Evolutionary conservation across 2,113 vertebrate species (phyloP), one percentile per base, ranked within the genome.

Genomic region (Ictalurus punctatus): DNA sequence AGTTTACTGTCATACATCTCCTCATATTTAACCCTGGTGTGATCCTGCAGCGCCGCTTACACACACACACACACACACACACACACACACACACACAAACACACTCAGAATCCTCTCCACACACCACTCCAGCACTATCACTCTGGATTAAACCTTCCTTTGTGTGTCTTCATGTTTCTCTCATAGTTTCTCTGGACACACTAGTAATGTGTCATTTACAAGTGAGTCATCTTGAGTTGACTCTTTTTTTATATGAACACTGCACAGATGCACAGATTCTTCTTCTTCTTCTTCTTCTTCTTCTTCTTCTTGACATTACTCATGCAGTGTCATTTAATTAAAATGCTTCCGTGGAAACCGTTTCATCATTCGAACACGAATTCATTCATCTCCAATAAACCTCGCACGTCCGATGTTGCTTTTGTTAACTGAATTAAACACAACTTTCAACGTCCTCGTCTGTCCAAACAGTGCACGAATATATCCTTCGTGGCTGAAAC

Each of bases 1-100:
- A 59, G 73, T 84, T 88, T 88, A 88, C 58, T 88, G 74, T 90
- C 8, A 27, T 14, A 90, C 79, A 61, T 73, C 63, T 85, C 63
- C 79, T 88, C 40, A 69, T 67, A 78, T 86, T 88, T 86, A 86
- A 86, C 87, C 84, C 25, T 48, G 40, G 65, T 58, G 54, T 71
- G 67, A 71, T 71, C 67, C 67, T 90, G 69, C 34, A 84, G 85
- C 25, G 71, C 80, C 25, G 8, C 71, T 80, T 71, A 30, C 85
- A 74, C 48, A 86, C 84, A 73, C 78, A 65, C 59, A 89, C n/a
- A 71, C 67, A 71, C 67, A 71, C 65, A 69, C n/a, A 67, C 65
- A 67, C 27, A 30, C 27, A 30, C 65, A 67, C 12, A 69, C 16
- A 69, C n/a, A 69, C 27, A 67, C 65, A 67, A 10, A 30, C 27